Evolutionary conservation across 2,888 invertebrate species (phyloP), one percentile per base, ranked within the genome.

Genomic region (Dysmachus trigonus): DNA sequence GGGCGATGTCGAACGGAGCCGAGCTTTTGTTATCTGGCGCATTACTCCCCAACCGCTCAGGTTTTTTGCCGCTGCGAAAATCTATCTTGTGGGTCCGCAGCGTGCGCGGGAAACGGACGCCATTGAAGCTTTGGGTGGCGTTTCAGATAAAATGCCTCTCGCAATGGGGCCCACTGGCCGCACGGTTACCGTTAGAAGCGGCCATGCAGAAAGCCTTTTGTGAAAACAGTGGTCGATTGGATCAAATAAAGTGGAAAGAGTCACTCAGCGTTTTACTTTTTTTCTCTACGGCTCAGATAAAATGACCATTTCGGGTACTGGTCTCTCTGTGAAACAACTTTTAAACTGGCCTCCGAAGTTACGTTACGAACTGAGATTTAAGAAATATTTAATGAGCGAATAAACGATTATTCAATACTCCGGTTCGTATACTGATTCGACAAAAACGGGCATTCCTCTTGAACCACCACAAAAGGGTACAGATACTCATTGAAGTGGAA

Each of bases 211-310:
- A 81, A 31, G 33, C 53, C 30, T 18, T 31, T 53, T 33, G 53
- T 41, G 31, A 8, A 53, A 81, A 81, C 62, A 30, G 33, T n/a
- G n/a, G n/a, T 53, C 8, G 53, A 81, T 53, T 62, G 35, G n/a
- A 81, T 53, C 62, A 33, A 81, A 30, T 53, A 81, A 81, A 81
- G 81, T 81, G 35, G 81, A 81, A 35, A 35, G 33, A 33, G 62
- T 15, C 31, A 81, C n/a, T 81, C n/a, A 30, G 10, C 10, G 62
- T 22, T 3, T 22, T 62, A 1, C 7, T 10, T 22, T 27, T 62
- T 62, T n/a, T 47, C 47, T 2, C 62, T 62, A 22, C 18, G 27
- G 6, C 22, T 18, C 27, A 62, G 62, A 62, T 22, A 18, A 62
- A 62, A 62, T 62, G 62, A 22, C 62, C 73, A 72, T 72, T 73